Percentiles rank a stretch among this genome's conserved stretches.
phyloP scores from a whole-genome alignment of 2,888 invertebrate species.

The Apamea anceps region DNA sequence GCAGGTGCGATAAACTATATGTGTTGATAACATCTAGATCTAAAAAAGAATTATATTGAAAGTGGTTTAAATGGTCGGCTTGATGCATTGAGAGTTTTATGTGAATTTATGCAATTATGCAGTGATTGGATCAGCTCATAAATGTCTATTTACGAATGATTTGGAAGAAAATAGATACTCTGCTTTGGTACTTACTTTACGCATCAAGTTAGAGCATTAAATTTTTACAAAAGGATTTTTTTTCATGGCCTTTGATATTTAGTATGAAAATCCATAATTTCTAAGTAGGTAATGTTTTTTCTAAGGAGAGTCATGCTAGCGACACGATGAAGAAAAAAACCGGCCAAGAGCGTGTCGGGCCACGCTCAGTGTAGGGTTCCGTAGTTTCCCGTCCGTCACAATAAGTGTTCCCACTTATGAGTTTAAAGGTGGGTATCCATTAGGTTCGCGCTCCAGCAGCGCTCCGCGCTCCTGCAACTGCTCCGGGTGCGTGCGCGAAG shows the following conservation, averaged over 20 bases:
- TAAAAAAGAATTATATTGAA: background rate
- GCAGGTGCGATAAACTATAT: constrained; percentile 3
- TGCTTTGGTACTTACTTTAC: background rate
- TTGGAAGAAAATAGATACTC: background rate
- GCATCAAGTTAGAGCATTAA: background rate
- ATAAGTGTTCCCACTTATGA: too few species aligned
- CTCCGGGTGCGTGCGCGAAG: too few species aligned
- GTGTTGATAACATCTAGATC: constrained; percentile 15
- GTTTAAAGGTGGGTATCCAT: too few species aligned
- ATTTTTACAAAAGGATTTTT: background rate
- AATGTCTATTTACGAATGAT: constrained; percentile 8
- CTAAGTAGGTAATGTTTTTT: background rate
- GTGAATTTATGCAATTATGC: constrained; percentile 11
- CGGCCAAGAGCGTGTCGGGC: too few species aligned
- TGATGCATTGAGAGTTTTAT: constrained; percentile 30
- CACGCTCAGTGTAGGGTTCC: too few species aligned
- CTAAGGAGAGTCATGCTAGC: background rate
- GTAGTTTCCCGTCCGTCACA: too few species aligned
- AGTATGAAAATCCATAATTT: background rate
- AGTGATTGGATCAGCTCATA: background rate
- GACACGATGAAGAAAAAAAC: background rate
- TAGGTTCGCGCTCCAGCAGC: too few species aligned
- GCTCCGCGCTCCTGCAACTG: too few species aligned
- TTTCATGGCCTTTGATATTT: too few species aligned
- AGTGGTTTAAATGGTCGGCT: constrained; percentile 7